These are phyloP conservation scores for Oxycera nigricornis DNA, from an alignment of 2,888 invertebrate genomes.

Conservation along the genomic window DNA sequence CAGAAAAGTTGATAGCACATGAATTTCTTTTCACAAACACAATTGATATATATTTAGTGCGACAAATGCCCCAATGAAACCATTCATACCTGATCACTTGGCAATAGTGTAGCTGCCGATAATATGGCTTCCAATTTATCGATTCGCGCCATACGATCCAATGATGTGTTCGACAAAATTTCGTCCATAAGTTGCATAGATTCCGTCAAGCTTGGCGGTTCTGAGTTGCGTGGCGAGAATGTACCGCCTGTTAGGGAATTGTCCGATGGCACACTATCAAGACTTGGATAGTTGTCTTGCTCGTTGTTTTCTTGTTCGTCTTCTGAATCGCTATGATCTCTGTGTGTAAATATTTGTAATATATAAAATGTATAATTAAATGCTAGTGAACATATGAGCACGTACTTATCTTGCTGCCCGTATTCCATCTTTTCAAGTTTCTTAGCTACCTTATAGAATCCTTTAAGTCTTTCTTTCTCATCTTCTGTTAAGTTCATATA, in stretches of 20 bases:
- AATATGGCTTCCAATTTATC: conserved; percentile 86
- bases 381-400: conserved; percentile 24
- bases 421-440: conserved; percentile 90
- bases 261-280: conserved; percentile 82
- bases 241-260: conserved; percentile 69
- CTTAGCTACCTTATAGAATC: conserved; percentile 89
- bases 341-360: conserved; percentile 51
- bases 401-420: conserved; percentile 73
- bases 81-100: conserved; percentile 64
- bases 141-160: conserved; percentile 85
- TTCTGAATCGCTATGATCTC: conserved; percentile 77
- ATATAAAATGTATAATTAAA: not conserved
- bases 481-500: conserved; percentile 91
- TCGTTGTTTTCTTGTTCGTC: conserved; percentile 74
- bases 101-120: conserved; percentile 77
- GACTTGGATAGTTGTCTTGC: conserved; percentile 77
- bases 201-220: conserved; percentile 83
- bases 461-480: conserved; percentile 89
- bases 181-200: conserved; percentile 90
- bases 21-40: not conserved
- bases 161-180: conserved; percentile 79
- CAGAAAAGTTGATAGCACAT: not conserved
- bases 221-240: conserved; percentile 77
- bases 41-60: too few relatives aligned
- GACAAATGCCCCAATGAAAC: not conserved